Evolutionary conservation across 2,797 vertebrate species (phyloP), one percentile per base, ranked within the genome.

Genomic region (Buceros bicornis): DNA sequence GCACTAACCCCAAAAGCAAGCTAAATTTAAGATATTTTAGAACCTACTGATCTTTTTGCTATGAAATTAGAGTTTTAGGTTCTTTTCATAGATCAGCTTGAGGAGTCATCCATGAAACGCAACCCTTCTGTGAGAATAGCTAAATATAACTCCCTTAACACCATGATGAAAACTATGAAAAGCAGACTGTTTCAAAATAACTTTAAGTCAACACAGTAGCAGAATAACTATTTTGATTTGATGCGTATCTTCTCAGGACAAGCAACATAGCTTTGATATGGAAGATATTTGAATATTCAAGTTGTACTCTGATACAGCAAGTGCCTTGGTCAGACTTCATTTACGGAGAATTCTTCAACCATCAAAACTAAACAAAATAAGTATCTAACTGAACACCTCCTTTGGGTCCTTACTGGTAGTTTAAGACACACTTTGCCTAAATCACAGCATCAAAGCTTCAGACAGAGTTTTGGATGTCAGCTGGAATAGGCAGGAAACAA

Each of bases 111-210:
- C 54, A 48, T 5, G 8, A 82, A 93, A 56, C 53, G 57, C 35
- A 91, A 61, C 12, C 40, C 43, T 86, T 61, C 82, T 69, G 16
- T 69, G 72, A 81, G 33, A 78, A 76, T 18, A 89, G 42, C 60
- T 73, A 87, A 94, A 91, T 69, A 35, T 35, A 93, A 82, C 26
- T 78, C 28, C 29, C 78, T 73, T 87, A 92, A 92, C 65, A 78
- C 21, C 29, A 76, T 82, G 40, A 90, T 81, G 33, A 80, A 85
- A 93, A 91, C 62, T 62, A 83, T 33, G 42, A 93, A 73, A 29
- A 82, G 69, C 40, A 96, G 50, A 60, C 21, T 76, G 70, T 33
- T 89, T 87, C 65, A 95, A 80, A 91, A 78, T 62, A 74, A 72
- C 10, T 50, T 74, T 53, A 92, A 80, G 53, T 78, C 72, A 77